phyloP scores from a whole-genome alignment of 2,113 vertebrate species.

The Callorhinus ursinus region DNA sequence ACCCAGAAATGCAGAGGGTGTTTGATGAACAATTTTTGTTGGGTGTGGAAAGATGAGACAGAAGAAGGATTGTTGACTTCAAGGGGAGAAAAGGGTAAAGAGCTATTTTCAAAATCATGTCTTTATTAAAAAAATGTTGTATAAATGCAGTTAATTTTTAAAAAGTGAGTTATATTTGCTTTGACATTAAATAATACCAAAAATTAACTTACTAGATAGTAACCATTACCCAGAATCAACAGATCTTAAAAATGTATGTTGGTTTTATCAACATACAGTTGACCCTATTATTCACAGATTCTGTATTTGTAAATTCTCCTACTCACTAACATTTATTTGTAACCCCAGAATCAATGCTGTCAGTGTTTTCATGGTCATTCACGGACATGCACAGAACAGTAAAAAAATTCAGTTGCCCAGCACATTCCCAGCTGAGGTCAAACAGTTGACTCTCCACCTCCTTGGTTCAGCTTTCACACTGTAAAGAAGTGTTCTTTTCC shows the following conservation, averaged over 20 bases:
- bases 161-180: background rate
- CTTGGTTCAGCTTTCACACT: too few relatives aligned
- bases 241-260: background rate
- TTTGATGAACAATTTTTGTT: background rate
- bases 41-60: background rate
- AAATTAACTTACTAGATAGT: background rate
- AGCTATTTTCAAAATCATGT: background rate
- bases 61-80: background rate
- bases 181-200: background rate
- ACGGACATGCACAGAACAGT: background rate
- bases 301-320: background rate
- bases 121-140: background rate
- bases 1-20: background rate
- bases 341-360: too few relatives aligned
- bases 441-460: background rate
- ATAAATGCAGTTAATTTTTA: background rate
- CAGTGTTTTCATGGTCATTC: background rate
- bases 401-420: background rate
- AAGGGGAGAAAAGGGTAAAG: background rate
- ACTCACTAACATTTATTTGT: background rate
- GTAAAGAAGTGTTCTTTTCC: background rate
- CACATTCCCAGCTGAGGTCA: background rate
- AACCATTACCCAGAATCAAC: background rate
- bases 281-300: background rate
- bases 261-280: background rate